Conservation (phyloP, 2,888 invertebrate species). For the Rhagophthalmus giganteus region DNA sequence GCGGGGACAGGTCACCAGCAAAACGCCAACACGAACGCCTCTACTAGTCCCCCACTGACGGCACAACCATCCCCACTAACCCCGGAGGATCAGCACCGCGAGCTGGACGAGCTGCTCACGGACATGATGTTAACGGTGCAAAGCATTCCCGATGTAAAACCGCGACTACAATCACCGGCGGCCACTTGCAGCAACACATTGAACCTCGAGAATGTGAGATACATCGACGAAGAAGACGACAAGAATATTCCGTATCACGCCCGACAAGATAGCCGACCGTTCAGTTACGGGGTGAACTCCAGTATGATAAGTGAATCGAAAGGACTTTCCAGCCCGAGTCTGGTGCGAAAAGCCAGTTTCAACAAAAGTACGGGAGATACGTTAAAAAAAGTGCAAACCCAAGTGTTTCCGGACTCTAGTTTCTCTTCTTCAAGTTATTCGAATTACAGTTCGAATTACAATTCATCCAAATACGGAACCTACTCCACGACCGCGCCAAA, state of each 20-base stretch:
- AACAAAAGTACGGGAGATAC: conserved; percentile 52
- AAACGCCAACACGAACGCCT: conserved; percentile 56
- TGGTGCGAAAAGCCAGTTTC: conserved; percentile 73
- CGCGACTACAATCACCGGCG: conserved; percentile 39
- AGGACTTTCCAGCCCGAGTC: conserved; percentile 79
- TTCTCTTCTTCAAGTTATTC: conserved; percentile 42
- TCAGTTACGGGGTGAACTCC: conserved; percentile 75
- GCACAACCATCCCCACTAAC: conserved; percentile 56
- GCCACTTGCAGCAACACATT: conserved; percentile 37
- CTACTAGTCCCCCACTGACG: conserved; percentile 54
- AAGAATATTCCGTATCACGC: conserved; percentile 88
- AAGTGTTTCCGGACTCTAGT: conserved; percentile 47
- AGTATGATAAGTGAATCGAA: conserved; percentile 51
- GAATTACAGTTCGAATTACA: conserved; percentile 18
- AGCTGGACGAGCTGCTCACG: conserved; percentile 81
- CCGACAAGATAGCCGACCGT: conserved; percentile 84
- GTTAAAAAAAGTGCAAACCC: conserved; percentile 53
- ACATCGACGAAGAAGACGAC: conserved; percentile 55
- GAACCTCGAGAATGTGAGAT: conserved; percentile 50
- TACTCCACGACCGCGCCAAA: conserved; percentile 26
- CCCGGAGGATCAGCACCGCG: conserved; percentile 63
- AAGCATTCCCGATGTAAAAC: conserved; percentile 69
- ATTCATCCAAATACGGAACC: conserved; percentile 28
- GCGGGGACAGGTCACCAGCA: conserved; percentile 52
- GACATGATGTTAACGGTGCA: conserved; percentile 88